phyloP scores from a whole-genome alignment of 2,888 invertebrate genomes.

The Pyrrhosoma nymphula region DNA sequence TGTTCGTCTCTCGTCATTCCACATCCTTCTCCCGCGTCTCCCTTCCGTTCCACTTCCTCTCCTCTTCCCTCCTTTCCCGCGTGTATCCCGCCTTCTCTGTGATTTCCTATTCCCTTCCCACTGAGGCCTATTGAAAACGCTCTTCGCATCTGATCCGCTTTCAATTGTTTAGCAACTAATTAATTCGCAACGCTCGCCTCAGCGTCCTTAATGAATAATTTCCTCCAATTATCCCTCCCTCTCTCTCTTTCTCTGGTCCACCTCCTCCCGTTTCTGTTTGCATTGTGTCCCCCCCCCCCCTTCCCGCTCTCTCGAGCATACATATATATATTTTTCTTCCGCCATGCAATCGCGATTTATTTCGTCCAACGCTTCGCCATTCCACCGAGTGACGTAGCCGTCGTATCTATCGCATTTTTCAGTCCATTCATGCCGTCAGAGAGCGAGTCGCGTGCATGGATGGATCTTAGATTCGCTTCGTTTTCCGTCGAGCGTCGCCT shows the following conservation, averaged over 20 bases:
- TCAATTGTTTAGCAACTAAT: slow-evolving; percentile 62
- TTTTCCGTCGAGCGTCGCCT: not conserved
- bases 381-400: not conserved
- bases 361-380: not conserved
- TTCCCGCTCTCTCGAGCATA: not conserved
- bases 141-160: slow-evolving; percentile 26
- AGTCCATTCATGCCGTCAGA: not conserved
- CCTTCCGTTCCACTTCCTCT: not conserved
- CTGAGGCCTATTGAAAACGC: not conserved
- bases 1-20: not conserved
- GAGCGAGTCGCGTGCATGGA: not conserved
- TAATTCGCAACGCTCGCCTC: slow-evolving; percentile 47
- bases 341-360: not conserved
- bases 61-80: not conserved
- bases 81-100: slow-evolving; percentile 12
- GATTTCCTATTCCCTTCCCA: slow-evolving; percentile 35
- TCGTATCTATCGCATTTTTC: not conserved
- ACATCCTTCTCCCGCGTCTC: not conserved
- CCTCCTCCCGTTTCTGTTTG: not conserved
- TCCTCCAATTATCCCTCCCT: slow-evolving; percentile 43
- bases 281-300: not conserved
- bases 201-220: slow-evolving; percentile 40
- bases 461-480: not conserved
- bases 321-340: not conserved
- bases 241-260: not conserved